Percentiles rank a stretch among this genome's conserved stretches.
Conservation (phyloP, 2,797 vertebrate species). For the Triplophysa yarkandensis region DNA sequence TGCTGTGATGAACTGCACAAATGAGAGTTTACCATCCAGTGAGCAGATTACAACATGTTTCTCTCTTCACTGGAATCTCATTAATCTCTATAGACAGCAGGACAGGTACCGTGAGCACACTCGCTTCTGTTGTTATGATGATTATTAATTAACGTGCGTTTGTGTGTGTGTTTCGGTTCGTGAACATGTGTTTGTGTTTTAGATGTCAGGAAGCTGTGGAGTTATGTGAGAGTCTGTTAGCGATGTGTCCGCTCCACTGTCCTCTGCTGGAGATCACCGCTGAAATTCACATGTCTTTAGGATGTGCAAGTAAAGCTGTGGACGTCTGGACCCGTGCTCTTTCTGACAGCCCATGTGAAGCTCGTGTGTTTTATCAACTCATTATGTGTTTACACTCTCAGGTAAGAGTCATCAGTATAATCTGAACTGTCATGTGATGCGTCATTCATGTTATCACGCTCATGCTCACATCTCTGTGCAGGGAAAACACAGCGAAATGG, state of each 20-base stretch:
- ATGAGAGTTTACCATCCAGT: constrained; percentile 70
- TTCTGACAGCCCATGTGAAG: constrained; percentile 80
- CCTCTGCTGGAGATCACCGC: constrained; percentile 80
- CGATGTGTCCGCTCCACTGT: constrained; percentile 78
- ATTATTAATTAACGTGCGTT: no score
- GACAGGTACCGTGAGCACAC: constrained; percentile 73
- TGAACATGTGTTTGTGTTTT: background rate
- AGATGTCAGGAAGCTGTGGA: constrained; percentile 81
- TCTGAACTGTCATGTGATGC: background rate
- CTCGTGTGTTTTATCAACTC: constrained; percentile 84
- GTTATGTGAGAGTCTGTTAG: constrained; percentile 80
- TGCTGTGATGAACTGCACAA: constrained; percentile 80
- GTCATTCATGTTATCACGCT: background rate
- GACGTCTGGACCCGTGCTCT: constrained; percentile 83
- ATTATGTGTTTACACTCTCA: constrained; percentile 87
- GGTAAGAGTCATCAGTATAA: constrained; percentile 70
- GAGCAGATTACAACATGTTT: constrained; percentile 80
- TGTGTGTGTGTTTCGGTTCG: background rate
- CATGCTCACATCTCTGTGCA: constrained; percentile 61
- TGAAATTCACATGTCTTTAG: constrained; percentile 75
- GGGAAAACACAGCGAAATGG: constrained; percentile 77
- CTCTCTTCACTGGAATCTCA: constrained; percentile 87
- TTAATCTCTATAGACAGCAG: constrained; percentile 79
- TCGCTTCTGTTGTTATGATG: background rate
- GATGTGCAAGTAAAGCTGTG: constrained; percentile 71